These are phyloP conservation scores for Lerema accius DNA, from an alignment of 1,140 invertebrate species.

Conservation along the genomic window DNA sequence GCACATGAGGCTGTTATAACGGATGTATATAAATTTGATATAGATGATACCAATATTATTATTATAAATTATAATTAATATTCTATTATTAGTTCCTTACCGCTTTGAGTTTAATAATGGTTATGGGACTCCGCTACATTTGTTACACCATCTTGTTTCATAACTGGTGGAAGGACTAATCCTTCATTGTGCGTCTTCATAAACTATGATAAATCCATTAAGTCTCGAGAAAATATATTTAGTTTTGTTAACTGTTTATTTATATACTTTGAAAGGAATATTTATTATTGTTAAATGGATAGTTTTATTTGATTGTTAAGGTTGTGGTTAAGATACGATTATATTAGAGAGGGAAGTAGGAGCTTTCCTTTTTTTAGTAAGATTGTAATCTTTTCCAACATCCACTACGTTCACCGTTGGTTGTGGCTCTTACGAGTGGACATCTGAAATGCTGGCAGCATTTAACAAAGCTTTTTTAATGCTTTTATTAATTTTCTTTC, in stretches of 20 bases:
- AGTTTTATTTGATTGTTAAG: too few relatives aligned
- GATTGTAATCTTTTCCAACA: too few relatives aligned
- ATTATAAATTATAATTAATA: neutral
- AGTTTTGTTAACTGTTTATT: conserved; percentile 1
- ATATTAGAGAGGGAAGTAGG: too few relatives aligned
- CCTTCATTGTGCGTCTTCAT: conserved; percentile 20
- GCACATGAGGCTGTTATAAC: neutral
- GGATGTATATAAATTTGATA: conserved; percentile 5
- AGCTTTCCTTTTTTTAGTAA: too few relatives aligned
- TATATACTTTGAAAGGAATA: conserved; percentile 8
- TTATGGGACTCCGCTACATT: conserved; percentile 21
- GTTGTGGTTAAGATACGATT: too few relatives aligned
- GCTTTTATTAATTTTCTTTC: conserved; percentile 49
- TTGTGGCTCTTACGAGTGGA: conserved; percentile 32
- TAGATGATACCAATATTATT: neutral
- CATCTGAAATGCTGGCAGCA: conserved; percentile 36
- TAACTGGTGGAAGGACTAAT: conserved; percentile 16
- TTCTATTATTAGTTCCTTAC: conserved; percentile 9
- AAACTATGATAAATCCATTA: conserved; percentile 1
- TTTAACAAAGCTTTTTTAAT: conserved; percentile 67
- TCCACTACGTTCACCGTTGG: conserved; percentile 28
- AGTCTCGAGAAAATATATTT: neutral
- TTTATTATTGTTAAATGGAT: conserved; percentile 25
- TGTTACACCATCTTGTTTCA: conserved; percentile 15
- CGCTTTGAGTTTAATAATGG: conserved; percentile 25